Evolutionary conservation across 2,113 vertebrate genomes (phyloP).

Genomic region (Laticauda colubrina): DNA sequence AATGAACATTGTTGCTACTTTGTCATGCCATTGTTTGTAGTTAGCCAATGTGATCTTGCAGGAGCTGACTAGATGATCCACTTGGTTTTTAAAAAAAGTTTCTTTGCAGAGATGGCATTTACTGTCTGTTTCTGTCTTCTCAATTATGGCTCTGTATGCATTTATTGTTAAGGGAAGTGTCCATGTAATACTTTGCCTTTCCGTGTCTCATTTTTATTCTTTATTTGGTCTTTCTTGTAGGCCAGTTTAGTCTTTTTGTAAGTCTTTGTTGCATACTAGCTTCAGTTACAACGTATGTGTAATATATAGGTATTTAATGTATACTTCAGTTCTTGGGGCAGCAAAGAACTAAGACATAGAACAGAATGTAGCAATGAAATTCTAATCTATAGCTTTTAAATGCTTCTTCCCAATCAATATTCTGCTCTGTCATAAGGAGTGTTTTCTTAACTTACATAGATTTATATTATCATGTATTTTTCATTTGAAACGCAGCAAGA

Average conservation of each 20-base stretch:
- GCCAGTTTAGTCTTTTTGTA: not conserved
- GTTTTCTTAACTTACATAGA: constrained; percentile 38
- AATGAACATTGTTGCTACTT: not conserved
- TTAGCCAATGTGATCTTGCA: not conserved
- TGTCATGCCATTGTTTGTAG: not conserved
- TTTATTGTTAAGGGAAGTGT: not conserved
- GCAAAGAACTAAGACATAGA: not conserved
- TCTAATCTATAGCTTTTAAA: not conserved
- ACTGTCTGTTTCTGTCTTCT: not conserved
- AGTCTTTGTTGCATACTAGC: not conserved
- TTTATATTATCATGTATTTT: constrained; percentile 32
- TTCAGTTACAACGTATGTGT: not conserved
- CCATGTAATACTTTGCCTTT: not conserved
- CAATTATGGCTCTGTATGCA: not conserved
- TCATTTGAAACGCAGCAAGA: not conserved
- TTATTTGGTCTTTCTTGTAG: not conserved
- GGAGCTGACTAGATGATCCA: not conserved
- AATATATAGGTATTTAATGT: not conserved
- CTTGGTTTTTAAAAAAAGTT: not conserved
- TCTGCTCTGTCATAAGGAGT: constrained; percentile 3
- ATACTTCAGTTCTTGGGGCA: not conserved
- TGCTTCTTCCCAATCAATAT: not conserved
- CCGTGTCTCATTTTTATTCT: not conserved
- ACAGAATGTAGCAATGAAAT: not conserved
- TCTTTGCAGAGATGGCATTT: not conserved